These are phyloP conservation scores for Automeris io DNA, from an alignment of 2,888 invertebrate species.

Conservation along the genomic window DNA sequence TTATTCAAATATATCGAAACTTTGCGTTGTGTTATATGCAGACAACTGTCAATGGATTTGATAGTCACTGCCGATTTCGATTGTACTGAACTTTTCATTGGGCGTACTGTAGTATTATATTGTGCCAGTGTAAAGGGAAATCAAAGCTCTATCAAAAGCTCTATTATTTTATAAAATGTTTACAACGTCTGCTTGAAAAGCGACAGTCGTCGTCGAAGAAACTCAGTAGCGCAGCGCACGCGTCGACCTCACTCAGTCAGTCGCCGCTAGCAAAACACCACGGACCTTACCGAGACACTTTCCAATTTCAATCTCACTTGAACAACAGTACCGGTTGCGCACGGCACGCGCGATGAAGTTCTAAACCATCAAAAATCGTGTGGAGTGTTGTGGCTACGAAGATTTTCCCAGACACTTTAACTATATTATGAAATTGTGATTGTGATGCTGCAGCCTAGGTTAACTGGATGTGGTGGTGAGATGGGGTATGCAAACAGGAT, in stretches of 20 bases:
- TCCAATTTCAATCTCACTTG: slow-evolving; percentile 2
- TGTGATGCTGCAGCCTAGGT: slow-evolving; percentile 64
- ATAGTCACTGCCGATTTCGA: too few relatives aligned
- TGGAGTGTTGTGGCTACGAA: slow-evolving; percentile 37
- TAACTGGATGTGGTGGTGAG: slow-evolving; percentile 48
- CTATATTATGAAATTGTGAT: slow-evolving; percentile 21
- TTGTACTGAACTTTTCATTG: too few relatives aligned
- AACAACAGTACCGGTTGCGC: slow-evolving; percentile 2
- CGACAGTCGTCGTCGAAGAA: slow-evolving; percentile 32
- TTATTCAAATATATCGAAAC: too few relatives aligned
- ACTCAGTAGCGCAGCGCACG: slow-evolving; percentile 23
- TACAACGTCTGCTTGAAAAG: slow-evolving; percentile 24
- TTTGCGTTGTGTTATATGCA: too few relatives aligned
- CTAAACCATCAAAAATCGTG: slow-evolving; percentile 19
- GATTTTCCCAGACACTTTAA: slow-evolving; percentile 21
- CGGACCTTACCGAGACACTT: slow-evolving; percentile 20
- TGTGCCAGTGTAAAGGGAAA: not conserved
- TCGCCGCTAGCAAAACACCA: slow-evolving; percentile 36
- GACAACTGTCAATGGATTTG: too few relatives aligned
- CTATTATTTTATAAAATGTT: slow-evolving; percentile 14
- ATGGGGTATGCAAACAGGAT: slow-evolving; percentile 29
- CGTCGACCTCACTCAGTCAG: slow-evolving; percentile 45
- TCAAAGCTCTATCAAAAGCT: not conserved
- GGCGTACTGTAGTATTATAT: too few relatives aligned
- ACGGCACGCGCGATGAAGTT: slow-evolving; percentile 23